phyloP scores from a whole-genome alignment of 2,797 vertebrate genomes.

The Lepus oiostolus region DNA sequence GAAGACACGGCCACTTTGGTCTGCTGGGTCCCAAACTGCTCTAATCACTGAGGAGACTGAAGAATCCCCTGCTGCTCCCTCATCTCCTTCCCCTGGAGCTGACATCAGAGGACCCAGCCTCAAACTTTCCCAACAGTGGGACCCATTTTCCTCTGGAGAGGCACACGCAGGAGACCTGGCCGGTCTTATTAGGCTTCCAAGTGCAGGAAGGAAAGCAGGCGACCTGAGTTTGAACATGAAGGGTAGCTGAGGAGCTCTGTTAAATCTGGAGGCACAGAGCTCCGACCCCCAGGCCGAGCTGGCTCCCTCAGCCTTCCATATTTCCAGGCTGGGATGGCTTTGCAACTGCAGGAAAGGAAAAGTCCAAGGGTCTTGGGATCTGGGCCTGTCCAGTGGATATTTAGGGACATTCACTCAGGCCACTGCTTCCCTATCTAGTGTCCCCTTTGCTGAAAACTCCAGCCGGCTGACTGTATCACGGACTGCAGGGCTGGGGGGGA shows the following conservation, averaged over 20 bases:
- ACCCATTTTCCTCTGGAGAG: neutral
- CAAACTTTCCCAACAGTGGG: neutral
- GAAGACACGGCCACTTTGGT: neutral
- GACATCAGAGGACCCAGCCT: accelerated
- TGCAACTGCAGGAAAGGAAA: conserved; percentile 11
- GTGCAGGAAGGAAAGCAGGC: neutral
- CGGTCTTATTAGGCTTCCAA: neutral
- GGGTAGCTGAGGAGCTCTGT: neutral
- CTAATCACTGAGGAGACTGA: neutral
- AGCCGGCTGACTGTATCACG: neutral
- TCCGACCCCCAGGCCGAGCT: neutral
- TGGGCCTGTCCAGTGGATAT: neutral
- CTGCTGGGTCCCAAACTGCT: neutral
- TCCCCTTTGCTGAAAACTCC: neutral
- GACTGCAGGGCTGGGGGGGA: neutral
- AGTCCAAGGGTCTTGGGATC: neutral
- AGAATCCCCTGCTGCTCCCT: no score
- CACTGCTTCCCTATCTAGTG: neutral
- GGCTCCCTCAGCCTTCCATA: neutral
- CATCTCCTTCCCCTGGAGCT: neutral
- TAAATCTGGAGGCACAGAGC: neutral
- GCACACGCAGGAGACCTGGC: neutral
- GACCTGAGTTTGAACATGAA: neutral
- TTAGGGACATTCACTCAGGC: neutral
- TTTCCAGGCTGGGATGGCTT: neutral